Percentiles rank a stretch among this genome's conserved stretches.
Conservation (phyloP, 2,113 vertebrate genomes). For the Polypterus senegalus region DNA sequence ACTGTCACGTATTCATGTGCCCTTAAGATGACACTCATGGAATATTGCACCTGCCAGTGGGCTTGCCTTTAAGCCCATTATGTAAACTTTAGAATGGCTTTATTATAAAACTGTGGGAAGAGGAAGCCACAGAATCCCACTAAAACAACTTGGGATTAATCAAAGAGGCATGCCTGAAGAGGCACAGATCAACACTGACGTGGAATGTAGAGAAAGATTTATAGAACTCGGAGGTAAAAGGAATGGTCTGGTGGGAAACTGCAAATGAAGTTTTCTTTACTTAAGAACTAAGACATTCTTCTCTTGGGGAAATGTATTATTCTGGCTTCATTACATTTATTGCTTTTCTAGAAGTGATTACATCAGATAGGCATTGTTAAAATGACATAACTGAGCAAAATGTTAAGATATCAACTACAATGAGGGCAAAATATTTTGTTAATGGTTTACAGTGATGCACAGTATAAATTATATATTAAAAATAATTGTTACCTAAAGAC, state of each 20-base stretch:
- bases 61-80: constrained; percentile 38
- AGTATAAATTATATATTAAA: too few species aligned
- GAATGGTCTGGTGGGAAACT: constrained; percentile 46
- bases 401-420: too few species aligned
- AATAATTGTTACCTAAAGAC: too few species aligned
- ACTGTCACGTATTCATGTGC: constrained; percentile 10
- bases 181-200: constrained; percentile 60
- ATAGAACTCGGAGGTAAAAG: constrained; percentile 49
- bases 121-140: constrained; percentile 62
- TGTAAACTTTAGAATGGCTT: constrained; percentile 34
- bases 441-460: too few species aligned
- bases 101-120: constrained; percentile 68
- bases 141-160: constrained; percentile 71
- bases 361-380: too few species aligned
- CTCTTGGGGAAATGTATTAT: constrained; percentile 59
- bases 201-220: constrained; percentile 66
- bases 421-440: too few species aligned
- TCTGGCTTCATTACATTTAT: neutral
- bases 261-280: constrained; percentile 59
- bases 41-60: constrained; percentile 48
- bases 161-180: constrained; percentile 48
- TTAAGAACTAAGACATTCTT: constrained; percentile 67
- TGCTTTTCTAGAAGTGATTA: too few species aligned
- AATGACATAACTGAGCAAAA: too few species aligned
- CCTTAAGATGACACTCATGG: constrained; percentile 39